phyloP scores from a whole-genome alignment of 1,140 invertebrate genomes.

The Callitettix versicolor region DNA sequence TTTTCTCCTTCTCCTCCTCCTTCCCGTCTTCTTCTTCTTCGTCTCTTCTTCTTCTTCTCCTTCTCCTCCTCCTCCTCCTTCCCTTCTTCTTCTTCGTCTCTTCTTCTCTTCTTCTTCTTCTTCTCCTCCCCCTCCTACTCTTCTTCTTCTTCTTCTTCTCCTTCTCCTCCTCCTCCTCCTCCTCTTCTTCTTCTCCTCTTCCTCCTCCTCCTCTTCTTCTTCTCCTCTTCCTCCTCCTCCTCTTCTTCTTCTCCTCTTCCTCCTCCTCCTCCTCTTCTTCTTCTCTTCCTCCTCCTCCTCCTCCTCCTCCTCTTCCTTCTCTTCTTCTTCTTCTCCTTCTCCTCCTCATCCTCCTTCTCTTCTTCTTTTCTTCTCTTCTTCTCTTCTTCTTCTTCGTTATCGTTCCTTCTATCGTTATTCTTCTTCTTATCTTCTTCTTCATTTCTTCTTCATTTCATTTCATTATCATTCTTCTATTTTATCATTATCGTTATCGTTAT shows the following conservation, averaged over 20 bases:
- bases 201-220: neutral
- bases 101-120: neutral
- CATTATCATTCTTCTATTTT: neutral
- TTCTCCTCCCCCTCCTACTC: too few relatives aligned
- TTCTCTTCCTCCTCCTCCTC: neutral
- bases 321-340: neutral
- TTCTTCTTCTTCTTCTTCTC: too few relatives aligned
- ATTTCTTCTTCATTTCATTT: neutral
- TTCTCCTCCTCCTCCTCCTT: neutral
- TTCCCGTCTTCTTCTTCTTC: constrained; percentile 1
- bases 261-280: neutral
- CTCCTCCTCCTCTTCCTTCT: neutral
- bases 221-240: neutral
- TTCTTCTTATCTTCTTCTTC: too few relatives aligned
- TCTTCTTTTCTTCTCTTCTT: neutral
- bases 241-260: neutral
- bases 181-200: neutral
- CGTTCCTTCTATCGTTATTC: neutral
- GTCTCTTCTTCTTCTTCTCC: too few relatives aligned
- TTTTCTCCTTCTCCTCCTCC: neutral
- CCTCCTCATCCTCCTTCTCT: too few relatives aligned
- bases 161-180: neutral
- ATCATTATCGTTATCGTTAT: too few relatives aligned
- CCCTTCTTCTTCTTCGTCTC: neutral
- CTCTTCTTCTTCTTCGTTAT: neutral